Conservation (phyloP, 1,140 invertebrate genomes). For the Maniola jurtina region DNA sequence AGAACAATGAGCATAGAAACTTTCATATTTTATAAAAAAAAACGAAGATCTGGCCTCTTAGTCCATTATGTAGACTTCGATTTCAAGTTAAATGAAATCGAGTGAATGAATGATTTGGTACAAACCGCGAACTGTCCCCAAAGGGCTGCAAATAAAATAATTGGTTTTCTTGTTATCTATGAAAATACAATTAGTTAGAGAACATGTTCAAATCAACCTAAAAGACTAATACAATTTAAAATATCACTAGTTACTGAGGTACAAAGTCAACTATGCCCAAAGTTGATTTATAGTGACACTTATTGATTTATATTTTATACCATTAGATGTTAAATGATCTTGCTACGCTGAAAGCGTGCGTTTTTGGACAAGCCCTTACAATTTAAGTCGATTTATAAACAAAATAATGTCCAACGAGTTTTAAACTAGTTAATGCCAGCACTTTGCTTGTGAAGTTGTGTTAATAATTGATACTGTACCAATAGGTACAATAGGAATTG, state of each 20-base stretch:
- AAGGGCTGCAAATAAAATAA: conserved; percentile 2
- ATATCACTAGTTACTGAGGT: conserved; percentile 5
- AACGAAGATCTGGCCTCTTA: too few relatives aligned
- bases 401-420: background rate
- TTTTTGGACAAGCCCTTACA: conserved; percentile 22
- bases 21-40: too few relatives aligned
- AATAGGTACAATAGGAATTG: too few relatives aligned
- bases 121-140: background rate
- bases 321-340: conserved; percentile 25
- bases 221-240: conserved; percentile 22
- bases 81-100: background rate
- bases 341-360: conserved; percentile 17
- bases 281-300: conserved; percentile 30
- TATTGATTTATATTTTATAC: conserved; percentile 29
- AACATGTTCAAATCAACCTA: conserved; percentile 12
- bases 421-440: background rate
- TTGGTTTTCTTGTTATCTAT: background rate
- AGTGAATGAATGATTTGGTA: background rate
- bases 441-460: background rate
- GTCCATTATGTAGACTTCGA: too few relatives aligned
- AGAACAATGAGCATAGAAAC: too few relatives aligned
- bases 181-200: conserved; percentile 13
- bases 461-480: too few relatives aligned
- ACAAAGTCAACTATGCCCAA: conserved; percentile 23
- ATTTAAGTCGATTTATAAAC: conserved; percentile 4